Conservation (phyloP, 2,888 invertebrate genomes). For the Pristionchus maxplancki region DNA sequence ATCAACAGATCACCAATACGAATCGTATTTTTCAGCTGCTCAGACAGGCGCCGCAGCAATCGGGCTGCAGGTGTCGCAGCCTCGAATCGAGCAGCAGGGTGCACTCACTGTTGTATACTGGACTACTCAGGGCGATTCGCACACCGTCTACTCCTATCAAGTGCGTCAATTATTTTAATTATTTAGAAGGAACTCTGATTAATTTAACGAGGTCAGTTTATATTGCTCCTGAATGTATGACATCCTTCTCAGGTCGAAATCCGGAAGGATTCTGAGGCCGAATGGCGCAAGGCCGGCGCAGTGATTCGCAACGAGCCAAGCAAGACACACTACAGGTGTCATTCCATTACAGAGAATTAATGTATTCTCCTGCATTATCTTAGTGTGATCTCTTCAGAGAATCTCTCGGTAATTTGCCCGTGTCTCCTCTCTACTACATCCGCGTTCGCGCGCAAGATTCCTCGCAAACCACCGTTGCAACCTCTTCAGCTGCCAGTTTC, state of each 20-base stretch:
- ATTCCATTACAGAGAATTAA: too few species aligned
- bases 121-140: constrained; percentile 69
- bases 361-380: too few species aligned
- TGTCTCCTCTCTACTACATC: constrained; percentile 66
- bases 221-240: neutral
- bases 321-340: constrained; percentile 56
- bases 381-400: too few species aligned
- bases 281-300: constrained; percentile 63
- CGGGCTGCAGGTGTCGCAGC: constrained; percentile 61
- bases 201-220: neutral
- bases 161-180: constrained; percentile 53
- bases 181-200: too few species aligned
- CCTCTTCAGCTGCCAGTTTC: constrained; percentile 67
- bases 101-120: constrained; percentile 67
- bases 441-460: constrained; percentile 67
- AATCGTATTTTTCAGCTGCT: too few species aligned
- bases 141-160: constrained; percentile 68
- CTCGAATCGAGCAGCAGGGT: constrained; percentile 69
- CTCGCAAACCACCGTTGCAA: constrained; percentile 61
- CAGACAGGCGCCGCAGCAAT: neutral
- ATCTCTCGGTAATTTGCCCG: constrained; percentile 53
- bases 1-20: neutral
- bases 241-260: constrained; percentile 60
- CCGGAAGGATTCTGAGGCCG: constrained; percentile 61
- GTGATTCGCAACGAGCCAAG: constrained; percentile 57